Base-by-base conservation (phyloP, 2,113 vertebrate species). In the Addax nasomaculatus region DNA sequence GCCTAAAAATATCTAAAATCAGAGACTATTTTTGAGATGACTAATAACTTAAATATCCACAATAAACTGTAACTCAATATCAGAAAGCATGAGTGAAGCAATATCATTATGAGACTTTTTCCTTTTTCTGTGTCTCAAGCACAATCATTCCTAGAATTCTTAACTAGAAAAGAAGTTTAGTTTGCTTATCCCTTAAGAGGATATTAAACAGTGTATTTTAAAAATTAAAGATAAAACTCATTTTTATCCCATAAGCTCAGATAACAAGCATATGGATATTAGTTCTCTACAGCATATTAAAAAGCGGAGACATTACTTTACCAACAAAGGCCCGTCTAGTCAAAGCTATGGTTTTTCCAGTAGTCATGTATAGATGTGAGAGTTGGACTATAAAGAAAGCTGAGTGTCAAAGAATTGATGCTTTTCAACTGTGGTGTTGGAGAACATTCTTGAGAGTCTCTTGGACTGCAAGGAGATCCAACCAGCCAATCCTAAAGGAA, bases 41-140 rank as follows among this genome's bases (percentile, higher is more conserved):
- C 89, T 96, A 95, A 88, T 96, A 94, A 97, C 87, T 96, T 89
- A 96, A 97, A 97, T 73, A 70, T n/a, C 33, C 95, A 95, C 73
- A 92, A 30, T 85, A 90, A 96, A 64, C 2, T 51, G 62, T 86
- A 92, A 97, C 81, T 67, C 57, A 76, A 85, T 95, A 95, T 97
- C 95, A 93, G 83, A 96, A 85, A 88, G 83, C 27, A 58, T 79
- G 45, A 96, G 33, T 30, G 85, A 97, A 90, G 43, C 79, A 95
- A 79, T 9, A 60, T 30, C 33, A 87, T 85, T 92, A 97, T 55
- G 79, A 93, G 92, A 29, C 29, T 76, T 89, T 64, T n/a, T 43
- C 17, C 91, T 78, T 60, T 70, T 85, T 29, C 85, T 29, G 3
- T 43, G 49, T 30, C 84, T 96, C 23, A n/a, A 14, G n/a, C 58